These are phyloP conservation scores for Vanessa cardui DNA, from an alignment of 2,888 invertebrate species.

Conservation along the genomic window DNA sequence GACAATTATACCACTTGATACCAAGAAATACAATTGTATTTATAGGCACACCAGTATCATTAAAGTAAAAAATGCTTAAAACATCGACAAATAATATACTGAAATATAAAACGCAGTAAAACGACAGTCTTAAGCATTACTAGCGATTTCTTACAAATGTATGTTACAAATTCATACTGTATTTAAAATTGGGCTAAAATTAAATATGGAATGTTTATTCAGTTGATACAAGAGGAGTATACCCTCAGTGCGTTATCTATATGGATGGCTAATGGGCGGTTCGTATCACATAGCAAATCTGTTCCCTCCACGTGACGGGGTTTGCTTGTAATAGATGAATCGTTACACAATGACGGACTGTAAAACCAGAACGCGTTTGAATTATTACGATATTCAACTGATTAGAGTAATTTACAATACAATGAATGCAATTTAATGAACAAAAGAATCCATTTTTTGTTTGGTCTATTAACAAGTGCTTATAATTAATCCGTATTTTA, in stretches of 20 bases:
- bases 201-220: not conserved
- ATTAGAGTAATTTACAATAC: not conserved
- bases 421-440: not conserved
- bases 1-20: no score
- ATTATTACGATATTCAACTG: conserved; percentile 1
- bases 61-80: no score
- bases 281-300: conserved; percentile 32
- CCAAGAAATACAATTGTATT: no score
- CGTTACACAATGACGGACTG: conserved; percentile 22
- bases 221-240: conserved; percentile 14
- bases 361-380: conserved; percentile 4
- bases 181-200: not conserved
- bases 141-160: no score
- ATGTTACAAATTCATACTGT: no score
- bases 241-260: conserved; percentile 27
- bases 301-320: conserved; percentile 21
- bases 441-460: not conserved
- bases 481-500: not conserved
- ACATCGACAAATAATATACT: no score
- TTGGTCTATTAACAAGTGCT: not conserved
- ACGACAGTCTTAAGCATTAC: no score
- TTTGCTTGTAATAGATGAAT: conserved; percentile 20
- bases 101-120: no score
- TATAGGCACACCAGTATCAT: no score
- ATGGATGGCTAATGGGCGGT: conserved; percentile 32